These are phyloP conservation scores for Polyommatus icarus DNA, from an alignment of 2,888 invertebrate genomes.

Conservation along the genomic window DNA sequence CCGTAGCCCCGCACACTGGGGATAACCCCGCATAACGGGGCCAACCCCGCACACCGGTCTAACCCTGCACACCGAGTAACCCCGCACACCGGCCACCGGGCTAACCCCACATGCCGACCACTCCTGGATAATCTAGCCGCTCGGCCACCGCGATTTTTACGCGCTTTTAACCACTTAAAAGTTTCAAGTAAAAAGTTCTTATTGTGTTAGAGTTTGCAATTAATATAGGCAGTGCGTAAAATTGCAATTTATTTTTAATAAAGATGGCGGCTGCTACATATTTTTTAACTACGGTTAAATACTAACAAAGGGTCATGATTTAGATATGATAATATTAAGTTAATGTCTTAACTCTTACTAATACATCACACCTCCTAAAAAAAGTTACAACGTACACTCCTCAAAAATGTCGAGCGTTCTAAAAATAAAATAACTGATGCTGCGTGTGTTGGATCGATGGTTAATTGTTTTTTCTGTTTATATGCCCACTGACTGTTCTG, in stretches of 20 bases:
- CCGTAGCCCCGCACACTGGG: conserved; percentile 46
- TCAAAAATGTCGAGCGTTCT: not conserved
- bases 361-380: not conserved
- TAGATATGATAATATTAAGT: not conserved
- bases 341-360: no score
- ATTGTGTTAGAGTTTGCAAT: not conserved
- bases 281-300: no score
- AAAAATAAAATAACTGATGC: conserved; percentile 6
- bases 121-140: conserved; percentile 30
- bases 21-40: conserved; percentile 31
- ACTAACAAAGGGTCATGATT: not conserved
- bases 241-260: not conserved
- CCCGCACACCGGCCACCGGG: conserved; percentile 27
- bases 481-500: no score
- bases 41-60: not conserved
- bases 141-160: conserved; percentile 23
- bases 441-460: no score
- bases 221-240: not conserved
- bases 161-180: conserved; percentile 14
- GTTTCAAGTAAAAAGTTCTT: conserved; percentile 2
- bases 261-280: no score
- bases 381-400: not conserved
- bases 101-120: conserved; percentile 30
- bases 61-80: not conserved
- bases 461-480: no score